Evolutionary conservation across 1,140 invertebrate species (phyloP).

Genomic region (Neotoxoptera formosana): DNA sequence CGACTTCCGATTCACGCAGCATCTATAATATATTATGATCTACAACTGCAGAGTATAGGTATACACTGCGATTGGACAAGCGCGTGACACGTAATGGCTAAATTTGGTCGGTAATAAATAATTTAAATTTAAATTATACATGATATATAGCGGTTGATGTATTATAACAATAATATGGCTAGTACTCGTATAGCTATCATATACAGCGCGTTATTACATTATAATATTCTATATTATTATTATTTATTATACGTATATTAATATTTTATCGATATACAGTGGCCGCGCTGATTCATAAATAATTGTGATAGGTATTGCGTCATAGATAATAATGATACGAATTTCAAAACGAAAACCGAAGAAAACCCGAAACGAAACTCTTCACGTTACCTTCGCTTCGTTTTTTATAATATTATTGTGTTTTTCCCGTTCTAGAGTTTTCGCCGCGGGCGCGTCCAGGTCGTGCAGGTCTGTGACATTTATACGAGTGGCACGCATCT

Average conservation of each 20-base stretch:
- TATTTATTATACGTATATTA: too few species aligned
- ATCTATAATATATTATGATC: background rate
- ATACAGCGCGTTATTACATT: too few species aligned
- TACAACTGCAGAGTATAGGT: background rate
- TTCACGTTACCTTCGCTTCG: background rate
- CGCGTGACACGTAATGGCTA: background rate
- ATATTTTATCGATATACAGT: too few species aligned
- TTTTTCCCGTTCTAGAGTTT: background rate
- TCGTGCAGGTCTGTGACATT: background rate
- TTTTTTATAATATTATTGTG: background rate
- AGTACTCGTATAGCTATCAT: too few species aligned
- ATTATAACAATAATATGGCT: background rate
- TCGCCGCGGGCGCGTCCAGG: background rate
- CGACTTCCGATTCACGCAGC: background rate
- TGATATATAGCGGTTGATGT: background rate
- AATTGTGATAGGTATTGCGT: too few species aligned
- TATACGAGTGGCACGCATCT: background rate
- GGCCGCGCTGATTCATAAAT: too few species aligned
- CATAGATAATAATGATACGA: background rate
- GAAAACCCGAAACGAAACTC: background rate
- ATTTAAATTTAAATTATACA: background rate
- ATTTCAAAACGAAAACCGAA: background rate
- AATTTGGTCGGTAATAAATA: background rate
- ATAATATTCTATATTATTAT: too few species aligned
- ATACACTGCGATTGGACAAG: background rate